Base-by-base conservation (phyloP, 2,113 vertebrate species). In the Stomatorhinus ivindoensis region DNA sequence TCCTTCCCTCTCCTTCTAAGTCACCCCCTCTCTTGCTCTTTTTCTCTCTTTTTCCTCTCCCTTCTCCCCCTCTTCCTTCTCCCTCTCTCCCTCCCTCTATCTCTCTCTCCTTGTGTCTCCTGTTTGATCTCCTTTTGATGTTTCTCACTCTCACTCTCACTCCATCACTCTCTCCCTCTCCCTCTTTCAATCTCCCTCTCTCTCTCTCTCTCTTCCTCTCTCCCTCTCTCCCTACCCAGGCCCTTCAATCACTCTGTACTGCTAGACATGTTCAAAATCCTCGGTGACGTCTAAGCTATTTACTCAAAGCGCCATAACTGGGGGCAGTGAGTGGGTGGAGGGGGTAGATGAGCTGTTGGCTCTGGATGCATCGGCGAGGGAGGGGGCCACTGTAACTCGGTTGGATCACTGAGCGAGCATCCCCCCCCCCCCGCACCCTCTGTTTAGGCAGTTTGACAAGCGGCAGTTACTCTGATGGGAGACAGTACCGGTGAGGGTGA, bases 161-260 rank as follows among this genome's bases (percentile, higher is more conserved):
- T 65, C n/a, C n/a, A 3, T 65, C 61, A n/a, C 9, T 35, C 9
- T 15, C 65, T 10, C 31, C 3, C n/a, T 27, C 4, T 76, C 61
- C 8, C 2, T 65, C 61, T 27, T 0, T 65, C 48, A 47, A 17
- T 11, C n/a, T 9, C 46, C 2, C 46, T 47, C 46, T 47, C 46
- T 47, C 46, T 47, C 46, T 47, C n/a, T 50, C 48, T 27, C 21
- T 35, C 11, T 35, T 24, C 9, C 11, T 76, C 69, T 76, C 3
- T 39, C 31, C 39, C 11, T 17, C 31, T 39, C 69, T 39, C 73
- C 46, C 53, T 61, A 19, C 31, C 51, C 27, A 39, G 50, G 83
- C 65, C 46, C 10, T 39, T 73, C 86, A n/a, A 27, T 48, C 42
- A 42, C 69, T 90, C 47, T 84, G 42, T 89, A 90, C 90, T 89